Evolutionary conservation across 2,888 invertebrate genomes (phyloP), one percentile per base, ranked within the genome.

Genomic region (Timandra comae): DNA sequence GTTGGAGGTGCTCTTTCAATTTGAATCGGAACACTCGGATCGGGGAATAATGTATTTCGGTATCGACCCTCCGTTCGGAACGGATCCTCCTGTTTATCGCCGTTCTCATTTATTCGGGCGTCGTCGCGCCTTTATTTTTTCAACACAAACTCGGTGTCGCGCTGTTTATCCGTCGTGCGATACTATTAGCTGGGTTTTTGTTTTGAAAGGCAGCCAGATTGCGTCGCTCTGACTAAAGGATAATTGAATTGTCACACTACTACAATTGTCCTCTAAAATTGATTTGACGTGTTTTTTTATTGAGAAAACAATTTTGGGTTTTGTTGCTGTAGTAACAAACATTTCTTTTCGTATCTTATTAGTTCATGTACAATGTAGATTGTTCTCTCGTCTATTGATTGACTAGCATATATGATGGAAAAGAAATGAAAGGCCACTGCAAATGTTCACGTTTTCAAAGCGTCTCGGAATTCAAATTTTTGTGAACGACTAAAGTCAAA

Each of bases 1-100:
- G 85, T 84, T 78, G 79, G 76, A 80, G 82, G 82, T 82, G 85
- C 85, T 85, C 85, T 85, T 85, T 85, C 85, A 84, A 85, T 85
- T 85, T 85, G 84, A 85, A 85, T 82, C 84, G 84, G 82, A 84
- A 84, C 84, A 81, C 81, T 84, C 77, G 78, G 80, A 80, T 82
- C 84, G 82, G 80, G 76, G 80, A 81, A 82, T 85, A 85, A 85
- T 82, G 84, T 84, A 85, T 85, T 81, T 82, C 78, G 84, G 75
- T 84, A 85, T 82, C 81, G 84, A 82, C 82, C 84, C 81, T 77
- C 76, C 69, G 73, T 60, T 71, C 63, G 63, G 68, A 72, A 72
- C 77, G 81, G 78, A 82, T 85, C 82, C 79, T 81, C 76, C 79
- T 81, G 82, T 84, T 84, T 85, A 82, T 85, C 82, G 82, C 71